Conservation (phyloP, 2,888 invertebrate species). For the Agonopterix heracliana region DNA sequence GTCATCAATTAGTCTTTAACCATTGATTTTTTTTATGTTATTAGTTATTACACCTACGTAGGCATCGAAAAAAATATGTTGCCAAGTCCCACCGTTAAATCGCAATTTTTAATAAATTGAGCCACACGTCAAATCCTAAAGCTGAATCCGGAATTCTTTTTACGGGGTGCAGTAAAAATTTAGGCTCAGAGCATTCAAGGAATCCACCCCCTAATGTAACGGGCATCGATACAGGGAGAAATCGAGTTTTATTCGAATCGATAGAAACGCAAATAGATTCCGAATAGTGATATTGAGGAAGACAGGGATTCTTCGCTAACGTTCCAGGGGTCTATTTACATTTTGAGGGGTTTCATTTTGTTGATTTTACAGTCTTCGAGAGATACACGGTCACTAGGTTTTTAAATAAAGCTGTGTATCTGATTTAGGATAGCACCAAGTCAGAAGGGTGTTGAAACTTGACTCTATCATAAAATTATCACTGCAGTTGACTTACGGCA, state of each 20-base stretch:
- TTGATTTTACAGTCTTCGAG: too few relatives aligned
- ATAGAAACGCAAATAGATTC: constrained; percentile 55
- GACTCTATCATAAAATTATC: too few relatives aligned
- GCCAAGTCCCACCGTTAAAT: neutral
- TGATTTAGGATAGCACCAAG: too few relatives aligned
- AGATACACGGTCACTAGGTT: too few relatives aligned
- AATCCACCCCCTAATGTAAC: constrained; percentile 64
- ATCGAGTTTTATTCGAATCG: constrained; percentile 47
- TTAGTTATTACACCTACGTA: neutral
- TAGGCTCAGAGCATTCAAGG: constrained; percentile 63
- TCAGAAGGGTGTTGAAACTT: too few relatives aligned
- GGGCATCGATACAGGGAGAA: constrained; percentile 45
- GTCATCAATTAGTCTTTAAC: neutral
- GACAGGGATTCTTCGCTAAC: constrained; percentile 1
- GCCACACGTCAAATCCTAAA: constrained; percentile 41
- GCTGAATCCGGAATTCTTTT: constrained; percentile 71
- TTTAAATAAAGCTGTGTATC: too few relatives aligned
- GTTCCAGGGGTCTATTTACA: constrained; percentile 12
- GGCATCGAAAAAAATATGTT: neutral
- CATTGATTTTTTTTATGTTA: neutral
- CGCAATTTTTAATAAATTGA: constrained; percentile 14
- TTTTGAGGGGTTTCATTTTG: constrained; percentile 12
- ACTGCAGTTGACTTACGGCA: too few relatives aligned
- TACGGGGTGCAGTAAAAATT: constrained; percentile 70
- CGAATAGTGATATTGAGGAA: constrained; percentile 16